Evolutionary conservation across 53 echinoderm and acorn worm genomes (phyloP), one percentile per base, ranked within the genome.

Genomic region (Henricia sp.): DNA sequence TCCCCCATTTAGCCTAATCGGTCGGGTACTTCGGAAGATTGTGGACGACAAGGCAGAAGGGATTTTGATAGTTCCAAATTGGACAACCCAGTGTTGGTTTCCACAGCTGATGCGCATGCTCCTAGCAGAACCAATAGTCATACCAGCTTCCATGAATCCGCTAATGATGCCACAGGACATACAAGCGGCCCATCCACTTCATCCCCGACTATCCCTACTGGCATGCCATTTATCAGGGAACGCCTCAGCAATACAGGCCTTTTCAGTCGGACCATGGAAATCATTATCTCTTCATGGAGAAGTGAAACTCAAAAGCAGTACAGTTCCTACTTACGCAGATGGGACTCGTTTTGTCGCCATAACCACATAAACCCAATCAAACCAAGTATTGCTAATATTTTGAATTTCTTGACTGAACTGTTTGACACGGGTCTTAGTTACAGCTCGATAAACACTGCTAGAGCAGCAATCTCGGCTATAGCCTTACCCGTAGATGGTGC

Each of bases 181-280:
- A 28, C 25, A 19, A 59, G 60, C 60, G 28, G 28, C 27, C 23
- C 60, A 59, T 28, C 32, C 53, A 0, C 53, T 52, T 13, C 53
- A 9, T 12, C 53, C 53, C 53, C 19, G 23, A 23, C 19, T 59
- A 28, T 67, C 0, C 2, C 67, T 38, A 37, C 16, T 67, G 25
- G 67, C 40, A 37, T 67, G 67, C 67, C 67, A 67, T 35, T 34
- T 67, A 67, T 67, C 67, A 4, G 67, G 67, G 40, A 67, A 67
- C 33, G 40, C 16, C 67, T 67, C 38, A 35, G 14, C 35, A 37
- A 60, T 29, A 29, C 36, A 25, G 67, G 21, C 11, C 13, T 66
- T 66, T 66, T 20, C 13, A 36, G 35, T 0, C 36, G 67, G 35
- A 37, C 38, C 37, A 19, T 38, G 35, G 40, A 67, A 24, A 60